These are phyloP conservation scores for Ceraclea dissimilis DNA, from an alignment of 2,888 invertebrate species.

Conservation along the genomic window DNA sequence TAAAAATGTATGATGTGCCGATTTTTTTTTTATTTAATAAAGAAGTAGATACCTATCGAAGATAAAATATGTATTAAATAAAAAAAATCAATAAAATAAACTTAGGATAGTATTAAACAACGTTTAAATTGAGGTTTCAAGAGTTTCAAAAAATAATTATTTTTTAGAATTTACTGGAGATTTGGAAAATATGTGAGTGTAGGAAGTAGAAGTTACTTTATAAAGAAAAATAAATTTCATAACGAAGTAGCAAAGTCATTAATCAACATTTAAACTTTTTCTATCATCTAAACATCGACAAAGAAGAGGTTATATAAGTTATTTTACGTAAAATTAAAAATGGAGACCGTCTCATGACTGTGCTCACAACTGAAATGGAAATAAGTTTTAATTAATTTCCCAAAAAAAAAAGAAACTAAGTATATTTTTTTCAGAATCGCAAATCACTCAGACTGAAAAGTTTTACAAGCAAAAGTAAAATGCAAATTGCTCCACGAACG, in stretches of 20 bases:
- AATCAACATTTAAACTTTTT: conserved; percentile 3
- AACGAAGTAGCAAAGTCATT: background rate
- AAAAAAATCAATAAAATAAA: too few species aligned
- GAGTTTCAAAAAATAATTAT: too few species aligned
- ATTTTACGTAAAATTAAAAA: background rate
- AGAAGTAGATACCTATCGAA: too few species aligned
- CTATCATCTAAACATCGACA: background rate
- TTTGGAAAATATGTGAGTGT: too few species aligned
- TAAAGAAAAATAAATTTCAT: too few species aligned
- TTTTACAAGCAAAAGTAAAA: background rate
- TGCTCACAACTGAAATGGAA: background rate
- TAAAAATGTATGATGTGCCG: too few species aligned
- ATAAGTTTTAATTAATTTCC: background rate
- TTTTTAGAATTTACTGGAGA: too few species aligned
- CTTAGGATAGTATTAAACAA: too few species aligned
- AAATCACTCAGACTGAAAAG: background rate
- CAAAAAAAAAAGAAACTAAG: background rate
- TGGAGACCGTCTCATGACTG: background rate
- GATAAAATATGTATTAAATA: too few species aligned
- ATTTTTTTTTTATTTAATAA: too few species aligned
- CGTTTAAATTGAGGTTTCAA: too few species aligned
- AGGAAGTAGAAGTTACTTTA: too few species aligned
- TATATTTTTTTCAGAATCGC: background rate
- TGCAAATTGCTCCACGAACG: background rate
- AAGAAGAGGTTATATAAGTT: background rate